phyloP scores from a whole-genome alignment of 2,113 vertebrate genomes.

The Cercocebus atys region DNA sequence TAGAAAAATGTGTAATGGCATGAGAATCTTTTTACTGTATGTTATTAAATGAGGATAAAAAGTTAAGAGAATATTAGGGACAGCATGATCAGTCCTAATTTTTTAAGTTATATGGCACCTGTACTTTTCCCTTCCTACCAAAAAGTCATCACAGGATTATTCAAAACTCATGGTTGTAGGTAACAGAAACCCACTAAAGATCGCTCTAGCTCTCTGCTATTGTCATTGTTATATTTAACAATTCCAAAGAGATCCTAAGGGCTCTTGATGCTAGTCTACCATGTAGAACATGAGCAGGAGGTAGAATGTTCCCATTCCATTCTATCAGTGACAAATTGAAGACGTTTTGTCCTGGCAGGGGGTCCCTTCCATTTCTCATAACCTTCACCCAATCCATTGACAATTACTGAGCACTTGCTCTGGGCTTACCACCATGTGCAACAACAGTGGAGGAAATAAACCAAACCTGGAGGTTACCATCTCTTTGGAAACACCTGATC shows the following conservation, averaged over 20 bases:
- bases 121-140: not conserved
- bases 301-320: not conserved
- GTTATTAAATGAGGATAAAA: not conserved
- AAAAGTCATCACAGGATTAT: not conserved
- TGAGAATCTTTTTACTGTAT: not conserved
- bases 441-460: not conserved
- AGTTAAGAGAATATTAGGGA: not conserved
- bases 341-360: not conserved
- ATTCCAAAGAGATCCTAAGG: not conserved
- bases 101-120: not conserved
- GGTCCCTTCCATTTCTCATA: not conserved
- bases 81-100: not conserved
- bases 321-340: not conserved
- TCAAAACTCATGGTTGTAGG: not conserved
- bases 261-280: not conserved
- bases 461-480: not conserved
- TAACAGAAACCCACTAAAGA: not conserved
- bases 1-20: not conserved
- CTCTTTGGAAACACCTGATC: no score
- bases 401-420: not conserved
- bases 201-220: not conserved
- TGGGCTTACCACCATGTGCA: not conserved
- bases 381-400: not conserved
- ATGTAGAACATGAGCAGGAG: not conserved
- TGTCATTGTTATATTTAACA: not conserved